These are phyloP conservation scores for Mythimna pallens DNA, from an alignment of 2,888 invertebrate genomes.

Conservation along the genomic window DNA sequence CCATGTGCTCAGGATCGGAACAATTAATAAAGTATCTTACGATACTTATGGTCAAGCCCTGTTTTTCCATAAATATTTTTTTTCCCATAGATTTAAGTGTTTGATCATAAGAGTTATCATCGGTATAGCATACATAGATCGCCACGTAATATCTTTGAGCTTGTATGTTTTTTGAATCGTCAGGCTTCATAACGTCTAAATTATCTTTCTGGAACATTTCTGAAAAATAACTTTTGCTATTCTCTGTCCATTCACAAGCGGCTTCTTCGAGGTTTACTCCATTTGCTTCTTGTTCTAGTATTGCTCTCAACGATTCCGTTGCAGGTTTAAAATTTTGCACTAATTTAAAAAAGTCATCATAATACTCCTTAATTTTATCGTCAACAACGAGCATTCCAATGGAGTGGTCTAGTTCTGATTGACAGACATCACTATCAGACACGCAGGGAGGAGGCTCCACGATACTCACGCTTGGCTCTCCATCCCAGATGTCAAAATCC, in stretches of 20 bases:
- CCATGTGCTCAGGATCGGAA: slow-evolving; percentile 2
- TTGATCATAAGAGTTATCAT: neutral
- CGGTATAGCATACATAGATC: slow-evolving; percentile 58
- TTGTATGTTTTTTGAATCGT: neutral
- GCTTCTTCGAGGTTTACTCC: slow-evolving; percentile 19
- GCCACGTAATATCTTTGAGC: rapidly evolving
- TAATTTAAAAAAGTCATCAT: slow-evolving; percentile 8
- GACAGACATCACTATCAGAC: slow-evolving; percentile 8
- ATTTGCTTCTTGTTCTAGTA: slow-evolving; percentile 28
- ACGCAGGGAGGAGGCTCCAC: slow-evolving; percentile 38
- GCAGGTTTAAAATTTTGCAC: slow-evolving; percentile 15
- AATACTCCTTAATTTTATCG: neutral
- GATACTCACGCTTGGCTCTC: neutral
- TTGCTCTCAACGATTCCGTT: slow-evolving; percentile 1
- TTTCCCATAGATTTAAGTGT: neutral
- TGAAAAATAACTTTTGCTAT: neutral
- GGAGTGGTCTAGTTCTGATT: slow-evolving; percentile 26
- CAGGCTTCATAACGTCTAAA: neutral
- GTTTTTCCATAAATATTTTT: neutral
- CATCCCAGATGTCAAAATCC: slow-evolving; percentile 54
- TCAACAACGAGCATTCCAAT: slow-evolving; percentile 36
- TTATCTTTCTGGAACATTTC: neutral
- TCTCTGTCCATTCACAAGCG: slow-evolving; percentile 20
- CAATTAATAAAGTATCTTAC: neutral
- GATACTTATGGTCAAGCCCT: neutral